Percentiles rank a stretch among this genome's conserved stretches.
phyloP scores from a whole-genome alignment of 2,888 invertebrate species.

The Mantis religiosa region DNA sequence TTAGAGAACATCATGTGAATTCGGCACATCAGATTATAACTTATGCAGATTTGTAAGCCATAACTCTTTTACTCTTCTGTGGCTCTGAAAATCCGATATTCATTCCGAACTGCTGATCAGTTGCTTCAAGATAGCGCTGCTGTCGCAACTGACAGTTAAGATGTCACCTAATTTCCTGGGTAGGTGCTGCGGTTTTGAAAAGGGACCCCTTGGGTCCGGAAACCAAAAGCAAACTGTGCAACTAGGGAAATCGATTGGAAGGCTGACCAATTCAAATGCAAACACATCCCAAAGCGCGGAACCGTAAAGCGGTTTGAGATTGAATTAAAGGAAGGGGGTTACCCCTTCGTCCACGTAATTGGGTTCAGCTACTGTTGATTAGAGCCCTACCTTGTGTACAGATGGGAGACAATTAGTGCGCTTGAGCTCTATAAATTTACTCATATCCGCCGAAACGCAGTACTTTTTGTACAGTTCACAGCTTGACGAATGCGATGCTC shows the following conservation, averaged over 20 bases:
- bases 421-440: background rate
- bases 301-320: conserved; percentile 4
- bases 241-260: background rate
- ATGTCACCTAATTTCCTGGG: background rate
- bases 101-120: too few species aligned
- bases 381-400: background rate
- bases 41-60: too few species aligned
- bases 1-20: too few species aligned
- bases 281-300: background rate
- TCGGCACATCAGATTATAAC: too few species aligned
- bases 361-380: background rate
- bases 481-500: background rate
- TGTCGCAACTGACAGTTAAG: background rate
- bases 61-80: too few species aligned
- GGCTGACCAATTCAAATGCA: background rate
- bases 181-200: background rate
- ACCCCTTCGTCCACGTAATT: background rate
- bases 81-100: too few species aligned
- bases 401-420: background rate
- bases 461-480: background rate
- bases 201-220: background rate
- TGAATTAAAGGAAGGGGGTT: background rate
- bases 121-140: too few species aligned
- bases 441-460: background rate
- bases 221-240: background rate